A percentile compares a stretch with the other conserved stretches of the same genome.
phyloP scores from a whole-genome alignment of 2,888 invertebrate species.

The Meta bourneti region DNA sequence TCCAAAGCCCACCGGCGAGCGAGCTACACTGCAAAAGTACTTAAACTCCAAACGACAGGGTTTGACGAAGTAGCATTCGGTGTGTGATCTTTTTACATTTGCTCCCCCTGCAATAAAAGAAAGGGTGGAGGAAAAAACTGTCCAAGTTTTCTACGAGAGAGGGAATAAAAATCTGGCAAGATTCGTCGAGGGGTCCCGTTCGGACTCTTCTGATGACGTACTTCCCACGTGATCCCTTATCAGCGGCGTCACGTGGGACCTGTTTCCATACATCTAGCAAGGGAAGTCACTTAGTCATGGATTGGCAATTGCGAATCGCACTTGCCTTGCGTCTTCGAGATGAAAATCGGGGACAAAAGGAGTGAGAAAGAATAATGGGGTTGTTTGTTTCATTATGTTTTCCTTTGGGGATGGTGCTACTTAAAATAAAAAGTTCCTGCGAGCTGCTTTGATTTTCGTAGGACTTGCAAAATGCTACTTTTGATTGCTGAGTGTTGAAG shows the following conservation, averaged over 20 bases:
- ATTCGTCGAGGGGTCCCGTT: not conserved
- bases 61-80: constrained; percentile 28
- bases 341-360: not conserved
- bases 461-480: too few species aligned
- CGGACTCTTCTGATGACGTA: constrained; percentile 51
- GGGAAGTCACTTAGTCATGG: constrained; percentile 67
- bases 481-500: too few species aligned
- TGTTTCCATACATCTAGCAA: constrained; percentile 52
- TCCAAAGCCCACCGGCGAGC: constrained; percentile 1
- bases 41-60: constrained; percentile 53
- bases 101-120: constrained; percentile 5
- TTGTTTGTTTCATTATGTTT: not conserved
- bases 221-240: constrained; percentile 26
- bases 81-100: constrained; percentile 48
- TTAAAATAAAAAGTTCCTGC: not conserved
- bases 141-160: constrained; percentile 2
- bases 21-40: constrained; percentile 33
- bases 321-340: constrained; percentile 20
- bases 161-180: not conserved
- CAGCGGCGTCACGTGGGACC: constrained; percentile 33
- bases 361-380: not conserved
- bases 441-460: too few species aligned
- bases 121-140: constrained; percentile 9
- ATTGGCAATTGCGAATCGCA: constrained; percentile 41
- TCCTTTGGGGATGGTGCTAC: not conserved